Base-by-base conservation (phyloP, 2,888 invertebrate species). In the Nezara viridula region DNA sequence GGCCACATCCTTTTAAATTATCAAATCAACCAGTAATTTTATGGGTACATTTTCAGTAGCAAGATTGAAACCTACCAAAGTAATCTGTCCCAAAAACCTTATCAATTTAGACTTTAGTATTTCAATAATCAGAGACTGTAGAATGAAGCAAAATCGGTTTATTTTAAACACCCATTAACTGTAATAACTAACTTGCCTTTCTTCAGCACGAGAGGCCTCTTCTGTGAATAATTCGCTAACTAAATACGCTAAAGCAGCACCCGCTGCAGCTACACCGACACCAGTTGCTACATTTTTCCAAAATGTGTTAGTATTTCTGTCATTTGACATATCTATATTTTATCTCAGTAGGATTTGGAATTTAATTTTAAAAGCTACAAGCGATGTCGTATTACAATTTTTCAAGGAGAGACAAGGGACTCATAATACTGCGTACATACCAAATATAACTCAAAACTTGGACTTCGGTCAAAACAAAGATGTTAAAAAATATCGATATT, bases 191-290 rank as follows among this genome's bases (percentile, higher is more conserved):
- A 73, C 66, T 73, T 73, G 66, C 66, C 66, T 73, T 73, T 73
- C 66, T 37, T 10, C 32, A 19, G 32, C 6, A 21, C 37, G 66
- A 21, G 81, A 40, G 12, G 24, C 44, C 16, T 81, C 81, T 81
- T 81, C 81, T 47, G 32, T 87, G 21, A 87, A 87, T 32, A 60
- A 37, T 60, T 87, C 60, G 37, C 60, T 87, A 40, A 87, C 52
- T 32, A 88, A 85, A 88, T 88, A 88, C 0, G 50, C 88, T 32
- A 77, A 85, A 37, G 66, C 81, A 37, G 88, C 85, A 37, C 88
- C 88, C 32, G 88, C 88, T 32, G 88, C 88, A n/a, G 88, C 88
- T 32, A 88, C 55, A 49, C 88, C 88, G 19, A 88, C 88, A 44
- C 88, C 88, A 88, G 88, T 73, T 0, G 81, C 81, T 32, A 88